phyloP scores from a whole-genome alignment of 2,113 vertebrate genomes.

The Opisthocomus hoazin region DNA sequence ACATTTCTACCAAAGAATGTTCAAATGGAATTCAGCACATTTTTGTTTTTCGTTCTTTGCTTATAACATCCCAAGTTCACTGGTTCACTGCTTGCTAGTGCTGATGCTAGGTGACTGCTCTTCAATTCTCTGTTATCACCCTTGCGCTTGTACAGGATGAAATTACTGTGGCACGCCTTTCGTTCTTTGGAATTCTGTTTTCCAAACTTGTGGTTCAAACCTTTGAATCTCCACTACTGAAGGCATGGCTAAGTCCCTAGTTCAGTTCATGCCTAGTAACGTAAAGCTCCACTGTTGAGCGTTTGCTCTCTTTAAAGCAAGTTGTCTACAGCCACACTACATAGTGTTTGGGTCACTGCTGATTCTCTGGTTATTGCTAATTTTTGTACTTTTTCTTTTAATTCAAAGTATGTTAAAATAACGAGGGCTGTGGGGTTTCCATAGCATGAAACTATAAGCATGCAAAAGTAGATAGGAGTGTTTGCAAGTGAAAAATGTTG shows the following conservation, averaged over 20 bases:
- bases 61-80: neutral
- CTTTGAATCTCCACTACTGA: neutral
- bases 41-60: neutral
- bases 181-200: neutral
- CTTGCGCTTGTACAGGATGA: neutral
- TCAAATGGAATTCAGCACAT: neutral
- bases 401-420: neutral
- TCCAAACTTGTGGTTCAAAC: neutral
- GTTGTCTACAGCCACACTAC: neutral
- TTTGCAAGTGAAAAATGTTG: neutral
- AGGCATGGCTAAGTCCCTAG: neutral
- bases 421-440: neutral
- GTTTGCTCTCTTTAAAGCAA: neutral
- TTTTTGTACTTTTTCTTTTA: neutral
- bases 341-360: neutral
- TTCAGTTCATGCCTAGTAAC: neutral
- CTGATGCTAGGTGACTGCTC: neutral
- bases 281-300: neutral
- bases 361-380: neutral
- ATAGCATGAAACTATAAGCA: neutral
- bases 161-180: neutral
- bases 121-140: neutral
- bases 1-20: neutral
- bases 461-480: neutral
- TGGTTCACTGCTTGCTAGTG: neutral